Percentiles rank a stretch among this genome's conserved stretches.
phyloP scores from a whole-genome alignment of 2,888 invertebrate genomes.

The Phengaris alcon region DNA sequence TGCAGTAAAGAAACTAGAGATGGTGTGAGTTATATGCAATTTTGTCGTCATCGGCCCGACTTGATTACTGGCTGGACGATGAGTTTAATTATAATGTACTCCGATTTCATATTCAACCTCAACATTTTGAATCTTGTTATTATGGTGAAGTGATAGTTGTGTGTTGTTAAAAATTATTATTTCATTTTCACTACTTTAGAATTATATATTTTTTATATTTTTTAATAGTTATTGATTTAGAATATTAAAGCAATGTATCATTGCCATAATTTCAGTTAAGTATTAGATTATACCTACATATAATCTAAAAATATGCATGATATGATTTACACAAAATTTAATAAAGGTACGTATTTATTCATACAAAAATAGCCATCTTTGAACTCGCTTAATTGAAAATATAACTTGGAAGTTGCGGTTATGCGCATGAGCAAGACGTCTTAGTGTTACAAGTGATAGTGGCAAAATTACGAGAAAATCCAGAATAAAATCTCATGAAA shows the following conservation, averaged over 20 bases:
- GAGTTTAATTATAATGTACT: constrained; percentile 38
- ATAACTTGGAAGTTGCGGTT: constrained; percentile 17
- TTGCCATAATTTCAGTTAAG: no score
- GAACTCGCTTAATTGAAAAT: neutral
- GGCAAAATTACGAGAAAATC: neutral
- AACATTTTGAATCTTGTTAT: constrained; percentile 10
- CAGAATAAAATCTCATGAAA: constrained; percentile 33
- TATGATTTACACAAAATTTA: no score
- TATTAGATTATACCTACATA: no score
- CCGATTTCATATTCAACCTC: constrained; percentile 30
- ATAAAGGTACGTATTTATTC: no score
- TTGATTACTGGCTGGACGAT: constrained; percentile 42
- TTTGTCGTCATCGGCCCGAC: constrained; percentile 43
- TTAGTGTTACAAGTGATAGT: constrained; percentile 28
- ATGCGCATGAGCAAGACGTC: constrained; percentile 35
- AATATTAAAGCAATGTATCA: no score
- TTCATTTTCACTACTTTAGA: no score
- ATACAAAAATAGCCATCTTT: neutral
- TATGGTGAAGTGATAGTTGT: neutral
- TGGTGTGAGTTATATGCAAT: constrained; percentile 67
- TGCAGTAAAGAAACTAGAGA: constrained; percentile 71
- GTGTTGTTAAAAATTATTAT: neutral
- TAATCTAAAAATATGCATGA: no score
- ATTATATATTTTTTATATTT: no score
- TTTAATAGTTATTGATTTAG: no score